Percentiles rank a stretch among this genome's conserved stretches.
Evolutionary conservation across 2,888 invertebrate genomes (phyloP).

Genomic region (Stenoptilia bipunctidactyla): DNA sequence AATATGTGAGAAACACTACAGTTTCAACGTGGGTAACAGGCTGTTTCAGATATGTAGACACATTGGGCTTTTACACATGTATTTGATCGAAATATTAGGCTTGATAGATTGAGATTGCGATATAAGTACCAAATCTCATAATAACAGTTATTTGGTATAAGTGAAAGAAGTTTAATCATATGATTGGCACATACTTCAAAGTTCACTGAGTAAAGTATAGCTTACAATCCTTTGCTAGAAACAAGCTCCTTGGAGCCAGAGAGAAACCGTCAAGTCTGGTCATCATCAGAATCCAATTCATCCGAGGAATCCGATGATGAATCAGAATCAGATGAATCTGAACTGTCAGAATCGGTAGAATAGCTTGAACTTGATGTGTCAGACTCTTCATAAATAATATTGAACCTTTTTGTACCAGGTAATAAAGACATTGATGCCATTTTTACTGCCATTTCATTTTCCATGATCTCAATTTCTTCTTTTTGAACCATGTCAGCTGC

Average conservation of each 20-base stretch:
- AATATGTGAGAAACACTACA: too few relatives aligned
- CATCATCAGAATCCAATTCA: conserved; percentile 54
- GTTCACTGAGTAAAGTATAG: neutral
- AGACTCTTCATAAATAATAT: conserved; percentile 25
- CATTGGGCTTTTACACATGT: too few relatives aligned
- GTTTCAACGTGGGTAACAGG: too few relatives aligned
- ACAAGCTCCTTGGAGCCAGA: neutral
- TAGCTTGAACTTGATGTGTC: conserved; percentile 21
- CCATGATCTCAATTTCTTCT: conserved; percentile 46
- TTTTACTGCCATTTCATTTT: conserved; percentile 48
- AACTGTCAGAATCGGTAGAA: conserved; percentile 33
- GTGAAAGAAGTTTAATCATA: too few relatives aligned
- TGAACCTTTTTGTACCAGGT: conserved; percentile 30
- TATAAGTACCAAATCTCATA: too few relatives aligned
- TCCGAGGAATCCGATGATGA: conserved; percentile 36
- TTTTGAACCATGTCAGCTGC: conserved; percentile 51
- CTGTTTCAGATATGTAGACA: too few relatives aligned
- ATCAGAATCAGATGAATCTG: conserved; percentile 50
- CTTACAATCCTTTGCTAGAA: neutral
- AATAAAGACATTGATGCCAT: conserved; percentile 57
- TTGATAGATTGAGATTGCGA: too few relatives aligned
- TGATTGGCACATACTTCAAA: too few relatives aligned
- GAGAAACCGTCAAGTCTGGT: conserved; percentile 27
- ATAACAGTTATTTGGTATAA: too few relatives aligned
- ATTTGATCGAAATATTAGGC: too few relatives aligned